Conservation (phyloP, 2,888 invertebrate species). For the Cristatella mucedo region DNA sequence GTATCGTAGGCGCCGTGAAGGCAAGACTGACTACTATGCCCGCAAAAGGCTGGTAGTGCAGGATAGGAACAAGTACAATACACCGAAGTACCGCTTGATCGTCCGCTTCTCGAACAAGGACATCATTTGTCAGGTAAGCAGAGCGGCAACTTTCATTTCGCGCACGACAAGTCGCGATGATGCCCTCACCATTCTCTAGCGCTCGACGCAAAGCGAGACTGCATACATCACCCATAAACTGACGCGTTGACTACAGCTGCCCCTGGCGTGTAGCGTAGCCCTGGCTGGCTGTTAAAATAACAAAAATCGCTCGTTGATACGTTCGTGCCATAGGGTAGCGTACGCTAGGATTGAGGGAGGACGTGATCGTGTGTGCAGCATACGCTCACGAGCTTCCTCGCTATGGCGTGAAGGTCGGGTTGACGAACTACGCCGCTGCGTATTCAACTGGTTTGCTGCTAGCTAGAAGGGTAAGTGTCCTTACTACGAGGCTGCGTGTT, state of each 20-base stretch:
- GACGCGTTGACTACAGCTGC: no score
- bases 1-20: constrained; percentile 50
- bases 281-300: no score
- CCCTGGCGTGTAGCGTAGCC: no score
- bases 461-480: constrained; percentile 71
- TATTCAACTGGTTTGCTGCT: constrained; percentile 93
- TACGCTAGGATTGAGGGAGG: constrained; percentile 96
- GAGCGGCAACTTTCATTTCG: no score
- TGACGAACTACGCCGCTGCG: constrained; percentile 97
- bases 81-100: constrained; percentile 94
- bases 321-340: no score
- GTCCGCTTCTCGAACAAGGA: constrained; percentile 95
- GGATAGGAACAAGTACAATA: constrained; percentile 99
- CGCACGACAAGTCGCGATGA: no score
- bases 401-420: constrained; percentile 90
- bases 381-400: constrained; percentile 90
- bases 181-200: no score
- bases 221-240: no score
- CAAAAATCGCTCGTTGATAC: no score
- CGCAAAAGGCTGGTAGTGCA: constrained; percentile 88
- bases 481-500: no score
- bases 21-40: constrained; percentile 98
- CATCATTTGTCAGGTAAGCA: constrained; percentile 71
- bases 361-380: constrained; percentile 87
- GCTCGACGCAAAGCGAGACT: no score